Evolutionary conservation across 2,888 invertebrate genomes (phyloP), one percentile per base, ranked within the genome.

Genomic region (Serripes groenlandicus): DNA sequence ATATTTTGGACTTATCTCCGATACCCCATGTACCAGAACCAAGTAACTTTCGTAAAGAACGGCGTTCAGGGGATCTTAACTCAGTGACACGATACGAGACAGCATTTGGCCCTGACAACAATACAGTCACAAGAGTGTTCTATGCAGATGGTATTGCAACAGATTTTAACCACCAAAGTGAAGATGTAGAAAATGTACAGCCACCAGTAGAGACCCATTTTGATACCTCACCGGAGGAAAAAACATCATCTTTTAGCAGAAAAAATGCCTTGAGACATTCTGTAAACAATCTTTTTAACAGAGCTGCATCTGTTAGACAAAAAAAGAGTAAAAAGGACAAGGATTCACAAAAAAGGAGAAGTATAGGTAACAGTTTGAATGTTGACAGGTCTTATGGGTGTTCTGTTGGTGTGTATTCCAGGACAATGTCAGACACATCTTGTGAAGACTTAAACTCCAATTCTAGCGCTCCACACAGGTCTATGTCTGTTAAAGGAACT

Each of bases 101-200:
- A 11, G 92, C 91, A 15, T 92, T 93, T 83, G 92, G 93, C 18
- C 92, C 93, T 5, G 93, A 93, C 70, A 93, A 93, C 78, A 80
- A 85, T 52, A 92, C 92, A 26, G 90, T 93, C 0, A 93, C 93
- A 0, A 78, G 92, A 54, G 92, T 92, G 60, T 92, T 90, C 79
- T 93, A 90, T 85, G 88, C 85, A 35, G 90, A 89, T 74, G 92
- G 91, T 3, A 83, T 92, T 56, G 84, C 91, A 32, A 91, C 90
- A 62, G 92, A 92, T 72, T 91, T 85, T 85, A 86, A 89, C 18
- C 90, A 91, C 80, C 78, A 81, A 68, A 79, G 87, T 11, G 85
- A 73, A n/a, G 79, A 84, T n/a, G 73, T 77, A 23, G 85, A 90
- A 23, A 76, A 86, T 9, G 64, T 60, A n/a, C 77, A 74, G 9